These are phyloP conservation scores for Porites rus DNA, from an alignment of 92 coral and sea anemone genomes.

Conservation along the genomic window DNA sequence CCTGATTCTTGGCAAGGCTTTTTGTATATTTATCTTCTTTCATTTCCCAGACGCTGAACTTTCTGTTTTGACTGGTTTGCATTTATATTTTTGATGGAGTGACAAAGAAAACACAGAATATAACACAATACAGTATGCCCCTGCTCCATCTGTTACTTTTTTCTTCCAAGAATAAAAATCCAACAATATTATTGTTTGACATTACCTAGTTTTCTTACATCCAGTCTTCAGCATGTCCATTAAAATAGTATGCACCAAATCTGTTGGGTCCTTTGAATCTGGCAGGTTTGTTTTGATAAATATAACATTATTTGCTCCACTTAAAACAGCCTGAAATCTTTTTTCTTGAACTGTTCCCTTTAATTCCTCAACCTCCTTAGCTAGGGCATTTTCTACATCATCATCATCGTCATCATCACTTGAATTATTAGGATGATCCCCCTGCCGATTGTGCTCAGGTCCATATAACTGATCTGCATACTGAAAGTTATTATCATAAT, in stretches of 20 bases:
- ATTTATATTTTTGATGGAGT: too few relatives aligned
- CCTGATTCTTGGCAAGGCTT: too few relatives aligned
- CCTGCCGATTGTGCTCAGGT: slow-evolving; percentile 48
- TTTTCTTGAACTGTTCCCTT: slow-evolving; percentile 60
- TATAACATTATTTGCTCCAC: slow-evolving; percentile 89
- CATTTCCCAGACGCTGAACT: too few relatives aligned
- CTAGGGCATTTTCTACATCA: slow-evolving; percentile 90
- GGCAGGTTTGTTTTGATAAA: slow-evolving; percentile 87
- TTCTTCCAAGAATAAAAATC: not conserved
- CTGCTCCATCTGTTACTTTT: too few relatives aligned
- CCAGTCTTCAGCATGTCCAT: slow-evolving; percentile 79
- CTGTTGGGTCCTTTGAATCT: slow-evolving; percentile 74
- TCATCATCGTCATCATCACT: slow-evolving; percentile 72
- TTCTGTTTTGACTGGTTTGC: too few relatives aligned
- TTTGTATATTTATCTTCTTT: too few relatives aligned
- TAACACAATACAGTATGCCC: too few relatives aligned
- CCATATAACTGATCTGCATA: slow-evolving; percentile 98
- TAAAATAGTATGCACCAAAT: slow-evolving; percentile 77
- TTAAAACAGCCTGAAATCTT: slow-evolving; percentile 83
- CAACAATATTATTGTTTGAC: not conserved
- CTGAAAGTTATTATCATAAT: slow-evolving; percentile 36
- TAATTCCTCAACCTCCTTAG: slow-evolving; percentile 83
- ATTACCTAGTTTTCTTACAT: slow-evolving; percentile 85
- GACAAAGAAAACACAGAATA: too few relatives aligned
- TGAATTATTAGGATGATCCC: slow-evolving; percentile 21